Percentiles rank a stretch among this genome's conserved stretches.
phyloP scores from a whole-genome alignment of 2,113 vertebrate genomes.

The Amazona guildingii region DNA sequence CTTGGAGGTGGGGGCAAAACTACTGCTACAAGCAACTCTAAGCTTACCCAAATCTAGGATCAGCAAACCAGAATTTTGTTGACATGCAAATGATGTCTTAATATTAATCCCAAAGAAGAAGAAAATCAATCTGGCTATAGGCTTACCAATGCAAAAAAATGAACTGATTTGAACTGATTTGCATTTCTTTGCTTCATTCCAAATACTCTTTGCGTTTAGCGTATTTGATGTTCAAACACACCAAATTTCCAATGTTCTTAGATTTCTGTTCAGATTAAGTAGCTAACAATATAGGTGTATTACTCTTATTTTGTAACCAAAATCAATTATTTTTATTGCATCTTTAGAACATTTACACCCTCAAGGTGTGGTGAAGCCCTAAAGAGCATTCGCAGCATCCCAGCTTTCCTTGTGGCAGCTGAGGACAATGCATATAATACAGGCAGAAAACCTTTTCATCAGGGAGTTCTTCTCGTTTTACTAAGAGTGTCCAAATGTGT shows the following conservation, averaged over 20 bases:
- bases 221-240: not conserved
- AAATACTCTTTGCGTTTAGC: not conserved
- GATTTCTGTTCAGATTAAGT: not conserved
- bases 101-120: not conserved
- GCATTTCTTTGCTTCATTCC: not conserved
- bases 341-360: not conserved
- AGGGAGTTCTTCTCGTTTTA: not conserved
- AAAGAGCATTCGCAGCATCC: not conserved
- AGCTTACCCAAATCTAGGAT: not conserved
- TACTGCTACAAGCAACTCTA: not conserved
- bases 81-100: not conserved
- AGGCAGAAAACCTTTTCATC: not conserved
- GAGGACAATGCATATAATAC: fast-evolving
- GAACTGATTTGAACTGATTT: not conserved
- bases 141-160: not conserved
- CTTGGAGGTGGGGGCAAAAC: not conserved
- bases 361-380: not conserved
- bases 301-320: not conserved
- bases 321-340: not conserved
- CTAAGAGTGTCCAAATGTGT: not conserved
- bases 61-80: not conserved
- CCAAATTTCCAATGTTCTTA: not conserved
- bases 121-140: not conserved
- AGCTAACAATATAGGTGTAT: not conserved
- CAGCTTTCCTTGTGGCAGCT: too few relatives aligned